Evolutionary conservation across 1,140 invertebrate genomes (phyloP).

Genomic region (Sycophila sp.): DNA sequence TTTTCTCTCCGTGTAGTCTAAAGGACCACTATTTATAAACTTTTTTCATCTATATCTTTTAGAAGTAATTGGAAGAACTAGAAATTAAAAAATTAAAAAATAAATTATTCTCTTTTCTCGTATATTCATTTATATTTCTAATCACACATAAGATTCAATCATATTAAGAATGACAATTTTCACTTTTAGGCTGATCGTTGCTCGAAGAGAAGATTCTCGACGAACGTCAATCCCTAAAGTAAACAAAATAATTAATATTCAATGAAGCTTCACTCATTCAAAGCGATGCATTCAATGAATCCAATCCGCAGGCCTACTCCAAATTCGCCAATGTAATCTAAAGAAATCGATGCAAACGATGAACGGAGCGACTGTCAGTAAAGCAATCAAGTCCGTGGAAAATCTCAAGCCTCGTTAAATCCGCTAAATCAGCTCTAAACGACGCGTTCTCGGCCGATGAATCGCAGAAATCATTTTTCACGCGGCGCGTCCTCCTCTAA

Average conservation of each 20-base stretch:
- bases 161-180: no score
- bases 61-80: no score
- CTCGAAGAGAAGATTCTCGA: no score
- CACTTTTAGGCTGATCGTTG: no score
- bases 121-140: no score
- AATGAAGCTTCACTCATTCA: no score
- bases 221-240: no score
- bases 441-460: background rate
- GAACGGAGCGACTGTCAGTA: background rate
- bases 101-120: background rate
- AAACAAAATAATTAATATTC: constrained; percentile 1
- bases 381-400: background rate
- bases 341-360: background rate
- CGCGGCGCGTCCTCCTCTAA: background rate
- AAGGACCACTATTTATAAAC: no score
- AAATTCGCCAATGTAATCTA: no score
- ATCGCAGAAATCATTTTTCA: constrained; percentile 10
- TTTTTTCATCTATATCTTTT: no score
- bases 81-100: background rate
- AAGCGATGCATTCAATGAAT: background rate
- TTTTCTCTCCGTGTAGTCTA: no score
- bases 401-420: background rate
- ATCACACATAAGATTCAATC: no score
- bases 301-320: background rate
- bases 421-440: constrained; percentile 4